A percentile compares a stretch with the other conserved stretches of the same genome.
These are phyloP conservation scores for Brachionus sp. DNA, from an alignment of 1,140 invertebrate genomes.

Conservation along the genomic window DNA sequence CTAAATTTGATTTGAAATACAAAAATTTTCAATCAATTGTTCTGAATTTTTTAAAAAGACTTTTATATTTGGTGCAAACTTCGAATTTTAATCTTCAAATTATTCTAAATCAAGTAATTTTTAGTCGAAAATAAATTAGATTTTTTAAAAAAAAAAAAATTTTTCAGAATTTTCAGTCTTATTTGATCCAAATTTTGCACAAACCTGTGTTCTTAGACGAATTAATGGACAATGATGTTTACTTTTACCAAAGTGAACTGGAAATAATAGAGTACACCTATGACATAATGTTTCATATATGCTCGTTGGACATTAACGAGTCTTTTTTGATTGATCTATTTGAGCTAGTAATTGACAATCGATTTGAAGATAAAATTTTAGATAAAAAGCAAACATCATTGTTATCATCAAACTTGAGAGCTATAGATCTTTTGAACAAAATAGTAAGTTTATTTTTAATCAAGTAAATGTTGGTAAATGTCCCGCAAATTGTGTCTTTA, in stretches of 20 bases:
- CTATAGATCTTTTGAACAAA: not conserved
- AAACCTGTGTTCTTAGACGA: not conserved
- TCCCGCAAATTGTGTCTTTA: not conserved
- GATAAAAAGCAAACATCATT: not conserved
- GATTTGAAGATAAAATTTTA: not conserved
- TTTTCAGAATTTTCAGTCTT: not conserved
- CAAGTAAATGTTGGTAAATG: no score
- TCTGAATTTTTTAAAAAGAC: not conserved
- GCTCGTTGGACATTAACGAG: not conserved
- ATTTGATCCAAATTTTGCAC: not conserved
- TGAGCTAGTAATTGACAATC: not conserved
- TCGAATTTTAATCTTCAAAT: conserved; percentile 8
- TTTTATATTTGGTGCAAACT: not conserved
- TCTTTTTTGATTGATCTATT: conserved; percentile 3
- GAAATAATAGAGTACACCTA: not conserved
- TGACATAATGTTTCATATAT: conserved; percentile 1
- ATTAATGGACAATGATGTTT: not conserved
- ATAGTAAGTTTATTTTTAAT: not conserved
- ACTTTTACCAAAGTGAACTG: not conserved
- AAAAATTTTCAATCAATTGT: not conserved
- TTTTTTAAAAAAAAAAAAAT: not conserved
- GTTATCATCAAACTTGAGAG: not conserved
- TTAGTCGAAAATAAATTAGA: not conserved
- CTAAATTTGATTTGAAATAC: not conserved
- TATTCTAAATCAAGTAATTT: conserved; percentile 17